These are phyloP conservation scores for Tupaia chinensis DNA, from an alignment of 2,113 vertebrate species.

Conservation along the genomic window DNA sequence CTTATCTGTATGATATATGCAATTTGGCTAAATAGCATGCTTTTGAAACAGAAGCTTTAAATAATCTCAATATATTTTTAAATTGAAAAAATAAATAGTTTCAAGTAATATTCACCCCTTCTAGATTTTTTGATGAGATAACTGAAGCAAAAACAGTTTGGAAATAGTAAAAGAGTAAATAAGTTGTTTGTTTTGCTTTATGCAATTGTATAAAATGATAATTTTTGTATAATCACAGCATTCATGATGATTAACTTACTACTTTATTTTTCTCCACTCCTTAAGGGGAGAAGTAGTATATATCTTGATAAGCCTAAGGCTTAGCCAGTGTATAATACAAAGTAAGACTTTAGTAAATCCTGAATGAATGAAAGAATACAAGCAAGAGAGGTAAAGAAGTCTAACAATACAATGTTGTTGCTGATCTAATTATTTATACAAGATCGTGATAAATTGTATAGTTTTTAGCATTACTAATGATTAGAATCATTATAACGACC, in stretches of 20 bases:
- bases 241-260: neutral
- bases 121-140: neutral
- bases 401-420: neutral
- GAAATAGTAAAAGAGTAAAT: neutral
- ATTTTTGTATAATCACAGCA: neutral
- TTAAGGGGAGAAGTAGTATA: neutral
- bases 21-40: neutral
- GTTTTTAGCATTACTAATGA: constrained; percentile 26
- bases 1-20: neutral
- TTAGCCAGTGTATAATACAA: neutral
- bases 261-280: neutral
- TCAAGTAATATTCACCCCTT: neutral
- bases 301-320: neutral
- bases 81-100: neutral
- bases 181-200: neutral
- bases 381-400: neutral
- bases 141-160: neutral
- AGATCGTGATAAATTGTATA: neutral
- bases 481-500: neutral
- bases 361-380: neutral
- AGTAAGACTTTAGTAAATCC: neutral
- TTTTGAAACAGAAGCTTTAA: constrained; percentile 12
- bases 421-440: constrained; percentile 1
- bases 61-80: neutral
- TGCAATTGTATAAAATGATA: neutral